These are phyloP conservation scores for Spinus olivaceus DNA, from an alignment of 2,797 vertebrate genomes.

Conservation along the genomic window DNA sequence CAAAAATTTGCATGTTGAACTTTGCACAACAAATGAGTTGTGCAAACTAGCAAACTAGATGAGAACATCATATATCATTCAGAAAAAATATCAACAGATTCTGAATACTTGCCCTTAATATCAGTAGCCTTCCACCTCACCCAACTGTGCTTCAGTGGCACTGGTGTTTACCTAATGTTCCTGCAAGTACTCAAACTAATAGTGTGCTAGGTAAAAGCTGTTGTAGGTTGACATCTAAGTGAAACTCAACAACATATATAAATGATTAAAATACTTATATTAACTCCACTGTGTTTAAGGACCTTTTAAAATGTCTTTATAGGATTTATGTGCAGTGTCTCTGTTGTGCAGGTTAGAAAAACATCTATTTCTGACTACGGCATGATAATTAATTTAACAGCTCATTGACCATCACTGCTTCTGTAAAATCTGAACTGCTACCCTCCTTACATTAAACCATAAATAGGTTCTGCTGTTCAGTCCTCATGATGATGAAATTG, in stretches of 20 bases:
- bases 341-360: neutral
- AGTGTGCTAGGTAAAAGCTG: neutral
- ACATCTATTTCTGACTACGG: neutral
- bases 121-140: neutral
- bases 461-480: neutral
- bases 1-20: neutral
- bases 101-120: constrained; percentile 24
- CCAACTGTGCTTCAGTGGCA: neutral
- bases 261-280: constrained; percentile 63
- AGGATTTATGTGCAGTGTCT: constrained; percentile 23
- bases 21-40: neutral
- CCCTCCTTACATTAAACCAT: neutral
- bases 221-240: neutral
- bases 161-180: constrained; percentile 4
- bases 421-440: neutral
- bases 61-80: neutral
- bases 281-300: constrained; percentile 43
- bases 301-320: constrained; percentile 44
- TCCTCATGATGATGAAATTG: neutral
- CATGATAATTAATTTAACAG: neutral
- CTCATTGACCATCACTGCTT: neutral
- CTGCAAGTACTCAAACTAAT: constrained; percentile 21
- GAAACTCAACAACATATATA: constrained; percentile 21
- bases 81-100: neutral
- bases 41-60: neutral